phyloP scores from a whole-genome alignment of 2,113 vertebrate species.

The Colius striatus region DNA sequence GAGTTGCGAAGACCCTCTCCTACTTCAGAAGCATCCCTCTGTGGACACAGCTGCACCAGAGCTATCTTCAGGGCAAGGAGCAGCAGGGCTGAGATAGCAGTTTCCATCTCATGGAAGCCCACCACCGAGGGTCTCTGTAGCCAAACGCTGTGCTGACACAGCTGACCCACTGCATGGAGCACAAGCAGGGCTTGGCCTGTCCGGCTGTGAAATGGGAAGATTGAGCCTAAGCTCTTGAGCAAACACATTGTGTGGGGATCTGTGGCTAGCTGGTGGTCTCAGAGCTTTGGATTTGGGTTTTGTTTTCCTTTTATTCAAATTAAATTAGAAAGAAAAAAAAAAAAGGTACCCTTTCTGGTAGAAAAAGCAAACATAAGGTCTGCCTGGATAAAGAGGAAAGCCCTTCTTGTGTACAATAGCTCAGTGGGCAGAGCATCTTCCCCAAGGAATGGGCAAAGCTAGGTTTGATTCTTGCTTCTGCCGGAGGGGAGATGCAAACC shows the following conservation, averaged over 20 bases:
- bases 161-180: not conserved
- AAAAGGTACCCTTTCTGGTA: not conserved
- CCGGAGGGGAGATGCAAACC: constrained; percentile 34
- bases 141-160: not conserved
- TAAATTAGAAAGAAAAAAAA: not conserved
- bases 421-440: not conserved
- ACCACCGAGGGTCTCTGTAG: not conserved
- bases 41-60: not conserved
- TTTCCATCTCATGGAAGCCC: not conserved
- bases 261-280: not conserved
- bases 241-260: not conserved
- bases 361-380: constrained; percentile 45
- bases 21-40: not conserved
- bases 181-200: not conserved
- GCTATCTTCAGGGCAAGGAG: not conserved
- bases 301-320: constrained; percentile 17
- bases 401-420: not conserved
- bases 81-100: not conserved
- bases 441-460: not conserved
- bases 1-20: not conserved
- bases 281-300: not conserved
- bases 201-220: not conserved
- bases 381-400: constrained; percentile 31
- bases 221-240: not conserved
- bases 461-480: constrained; percentile 40